A percentile compares a stretch with the other conserved stretches of the same genome.
Conservation (phyloP, 2,888 invertebrate species). For the Dryococelus australis region DNA sequence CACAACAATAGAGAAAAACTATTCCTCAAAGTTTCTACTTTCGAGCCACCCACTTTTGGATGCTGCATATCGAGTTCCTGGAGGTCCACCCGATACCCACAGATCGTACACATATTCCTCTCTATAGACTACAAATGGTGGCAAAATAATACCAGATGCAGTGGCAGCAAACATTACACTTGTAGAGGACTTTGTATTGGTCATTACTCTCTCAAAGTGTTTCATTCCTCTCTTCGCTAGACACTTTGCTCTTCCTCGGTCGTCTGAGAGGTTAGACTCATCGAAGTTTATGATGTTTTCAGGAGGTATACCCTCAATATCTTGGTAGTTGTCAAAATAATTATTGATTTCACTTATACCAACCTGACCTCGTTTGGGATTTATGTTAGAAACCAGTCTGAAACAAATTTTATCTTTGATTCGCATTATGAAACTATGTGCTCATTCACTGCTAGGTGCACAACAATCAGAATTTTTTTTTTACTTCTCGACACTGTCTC, state of each 20-base stretch:
- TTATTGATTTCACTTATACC: neutral
- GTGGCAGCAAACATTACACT: no score
- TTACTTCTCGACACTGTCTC: neutral
- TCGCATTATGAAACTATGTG: neutral
- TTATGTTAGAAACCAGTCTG: neutral
- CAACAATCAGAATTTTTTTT: neutral
- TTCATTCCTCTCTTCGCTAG: constrained; percentile 51
- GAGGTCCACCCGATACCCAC: constrained; percentile 52
- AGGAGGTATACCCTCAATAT: constrained; percentile 6
- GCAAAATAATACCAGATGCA: constrained; percentile 53
- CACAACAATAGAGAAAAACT: constrained; percentile 34
- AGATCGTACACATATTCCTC: constrained; percentile 48
- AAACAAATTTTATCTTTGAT: neutral
- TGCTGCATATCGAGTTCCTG: constrained; percentile 49
- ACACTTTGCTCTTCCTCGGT: constrained; percentile 52
- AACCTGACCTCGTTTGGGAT: neutral
- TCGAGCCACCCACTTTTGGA: constrained; percentile 53
- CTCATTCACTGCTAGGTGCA: neutral
- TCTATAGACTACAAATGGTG: constrained; percentile 55
- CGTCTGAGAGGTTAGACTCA: constrained; percentile 54
- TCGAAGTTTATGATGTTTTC: constrained; percentile 54
- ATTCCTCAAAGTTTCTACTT: constrained; percentile 34
- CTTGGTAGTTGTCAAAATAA: neutral
- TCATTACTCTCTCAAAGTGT: constrained; percentile 53
- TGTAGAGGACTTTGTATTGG: constrained; percentile 52